Percentiles rank a stretch among this genome's conserved stretches.
Conservation (phyloP, 2,797 vertebrate species). For the Helarctos malayanus region DNA sequence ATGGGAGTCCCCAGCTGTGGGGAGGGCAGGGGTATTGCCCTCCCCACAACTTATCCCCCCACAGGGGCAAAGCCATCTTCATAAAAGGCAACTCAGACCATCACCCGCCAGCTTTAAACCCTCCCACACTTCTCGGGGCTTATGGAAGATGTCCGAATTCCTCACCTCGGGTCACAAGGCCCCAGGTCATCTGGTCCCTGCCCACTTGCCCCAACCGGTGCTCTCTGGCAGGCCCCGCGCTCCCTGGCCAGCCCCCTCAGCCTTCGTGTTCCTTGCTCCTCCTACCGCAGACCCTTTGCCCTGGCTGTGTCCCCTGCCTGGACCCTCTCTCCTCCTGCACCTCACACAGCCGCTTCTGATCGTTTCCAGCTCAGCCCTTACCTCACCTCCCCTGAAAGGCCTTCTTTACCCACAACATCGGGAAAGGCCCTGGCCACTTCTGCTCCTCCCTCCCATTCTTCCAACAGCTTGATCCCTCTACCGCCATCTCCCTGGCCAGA, state of each 20-base stretch:
- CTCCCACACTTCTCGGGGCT: neutral
- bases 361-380: neutral
- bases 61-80: neutral
- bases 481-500: neutral
- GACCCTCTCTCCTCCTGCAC: neutral
- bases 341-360: neutral
- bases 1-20: no score
- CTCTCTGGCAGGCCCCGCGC: accelerated
- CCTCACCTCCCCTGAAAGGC: neutral
- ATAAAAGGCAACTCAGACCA: neutral
- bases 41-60: neutral
- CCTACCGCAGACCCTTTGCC: neutral
- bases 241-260: accelerated
- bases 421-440: neutral
- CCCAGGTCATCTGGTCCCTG: neutral
- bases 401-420: neutral
- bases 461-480: neutral
- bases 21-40: no score
- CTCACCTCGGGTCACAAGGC: neutral
- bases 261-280: neutral
- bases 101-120: no score
- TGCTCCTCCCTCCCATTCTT: neutral
- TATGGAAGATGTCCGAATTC: accelerated
- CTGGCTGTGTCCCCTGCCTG: neutral
- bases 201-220: neutral